phyloP scores from a whole-genome alignment of 2,888 invertebrate species.

The Minunthozetes semirufus region DNA sequence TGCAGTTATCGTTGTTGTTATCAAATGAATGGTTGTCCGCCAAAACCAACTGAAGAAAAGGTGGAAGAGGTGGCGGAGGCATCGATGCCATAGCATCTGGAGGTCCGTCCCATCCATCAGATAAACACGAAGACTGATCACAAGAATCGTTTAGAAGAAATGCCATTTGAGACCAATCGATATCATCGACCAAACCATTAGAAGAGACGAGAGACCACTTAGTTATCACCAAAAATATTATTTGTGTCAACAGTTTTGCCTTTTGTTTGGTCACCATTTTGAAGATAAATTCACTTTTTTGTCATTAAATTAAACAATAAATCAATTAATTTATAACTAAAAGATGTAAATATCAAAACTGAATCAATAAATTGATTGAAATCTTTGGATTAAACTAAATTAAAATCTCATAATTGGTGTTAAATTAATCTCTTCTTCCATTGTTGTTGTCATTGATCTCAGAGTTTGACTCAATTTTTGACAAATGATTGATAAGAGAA shows the following conservation, averaged over 20 bases:
- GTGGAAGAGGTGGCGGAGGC: slow-evolving; percentile 76
- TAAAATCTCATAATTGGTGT: background rate
- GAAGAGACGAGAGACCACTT: background rate
- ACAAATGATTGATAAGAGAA: background rate
- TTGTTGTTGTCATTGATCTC: slow-evolving; percentile 7
- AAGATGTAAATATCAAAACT: too few species aligned
- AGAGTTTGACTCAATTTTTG: background rate
- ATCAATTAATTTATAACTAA: too few species aligned
- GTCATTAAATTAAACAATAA: too few species aligned
- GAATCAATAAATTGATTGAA: too few species aligned
- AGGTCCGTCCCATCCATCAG: slow-evolving; percentile 51
- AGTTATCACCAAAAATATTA: background rate
- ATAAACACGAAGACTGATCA: slow-evolving; percentile 48
- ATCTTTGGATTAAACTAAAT: too few species aligned
- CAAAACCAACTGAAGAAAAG: slow-evolving; percentile 59
- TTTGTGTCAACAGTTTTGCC: background rate
- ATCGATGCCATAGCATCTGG: slow-evolving; percentile 73
- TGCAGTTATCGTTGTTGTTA: slow-evolving; percentile 21
- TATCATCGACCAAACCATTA: background rate
- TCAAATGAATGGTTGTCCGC: slow-evolving; percentile 38
- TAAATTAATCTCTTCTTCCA: background rate
- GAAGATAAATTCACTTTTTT: background rate
- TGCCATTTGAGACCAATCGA: slow-evolving; percentile 17
- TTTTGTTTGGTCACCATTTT: background rate
- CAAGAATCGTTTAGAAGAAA: background rate